Base-by-base conservation (phyloP, 92 coral and sea anemone species). In the Chrysogorgia sp. region DNA sequence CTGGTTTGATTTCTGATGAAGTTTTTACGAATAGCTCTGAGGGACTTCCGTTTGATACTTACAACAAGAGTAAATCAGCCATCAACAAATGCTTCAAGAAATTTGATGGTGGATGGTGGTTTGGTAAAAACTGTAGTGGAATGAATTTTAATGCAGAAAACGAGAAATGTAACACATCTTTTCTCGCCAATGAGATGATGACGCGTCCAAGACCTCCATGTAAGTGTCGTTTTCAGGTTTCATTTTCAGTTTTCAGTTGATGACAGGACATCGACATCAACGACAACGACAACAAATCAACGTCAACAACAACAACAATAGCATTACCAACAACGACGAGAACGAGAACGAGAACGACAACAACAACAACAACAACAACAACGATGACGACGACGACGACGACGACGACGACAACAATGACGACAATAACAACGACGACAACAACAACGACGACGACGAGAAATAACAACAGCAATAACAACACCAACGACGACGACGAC, bases 51-150 rank as follows among this genome's bases (percentile, higher is more conserved):
- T 69, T 69, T 69, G 25, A 34, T 37, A 28, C 52, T 22, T 47
- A 47, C 55, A 15, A 65, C 22, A 28, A 26, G 29, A 40, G 1
- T 23, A 14, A 19, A 4, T 20, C 10, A 2, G 10, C 58, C 15
- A 8, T 4, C 20, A 5, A 19, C 2, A 31, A 45, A 14, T 69
- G 76, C 29, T 10, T 49, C 24, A 30, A 30, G 1, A 10, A 29
- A 12, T 0, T 1, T 47, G 76, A 69, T 69, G 76, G 76, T 1
- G 76, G 76, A 12, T 69, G 76, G 76, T 69, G 76, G 76, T 45
- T 69, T 69, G 58, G 20, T 17, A 20, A 8, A 31, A 25, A 8
- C 23, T 69, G 76, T 34, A 22, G 10, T 23, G 58, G 40, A 21
- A 33, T 21, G 15, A 69, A 69, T 69, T 34, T 47, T 40, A 69